Evolutionary conservation across 2,888 invertebrate species (phyloP), one percentile per base, ranked within the genome.

Genomic region (Apeira syringaria): DNA sequence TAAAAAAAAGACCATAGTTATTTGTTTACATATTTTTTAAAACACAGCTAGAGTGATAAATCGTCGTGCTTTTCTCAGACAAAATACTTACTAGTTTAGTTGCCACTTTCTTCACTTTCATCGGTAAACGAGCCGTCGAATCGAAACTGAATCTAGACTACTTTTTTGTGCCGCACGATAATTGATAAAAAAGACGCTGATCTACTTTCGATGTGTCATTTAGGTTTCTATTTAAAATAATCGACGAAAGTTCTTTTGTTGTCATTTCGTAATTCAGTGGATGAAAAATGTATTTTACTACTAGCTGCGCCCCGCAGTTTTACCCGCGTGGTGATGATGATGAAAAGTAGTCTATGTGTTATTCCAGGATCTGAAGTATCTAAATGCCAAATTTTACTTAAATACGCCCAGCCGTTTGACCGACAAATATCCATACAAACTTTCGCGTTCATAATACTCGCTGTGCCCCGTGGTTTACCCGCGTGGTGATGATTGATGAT

Each of bases 41-140:
- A 15, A 28, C 10, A 22, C 9, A 17, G 25, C 13, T 5, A 11
- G 10, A 20, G 27, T n/a, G 13, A 35, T 42, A 35, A 26, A 35
- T 25, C 20, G 22, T 12, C 17, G 2, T 10, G 24, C 24, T 28
- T 25, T 26, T 27, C 20, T 11, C 30, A 24, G 26, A 22, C 40
- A 12, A 40, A 28, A 32, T 34, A 13, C 7, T 26, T 25, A 20
- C 18, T 7, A 6, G 10, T 5, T 8, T n/a, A 39, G 12, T 11
- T 10, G 5, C 4, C 3, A 46, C 45, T 46, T 46, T 46, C 45
- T 34, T 44, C 20, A 28, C 45, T 46, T 40, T 39, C 45, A 24
- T 24, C 24, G 8, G 7, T 20, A 20, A 9, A 24, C 24, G 20
- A 24, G 39, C 34, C 32, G 10, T 30, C 10, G 26, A 35, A 6